Percentiles rank a stretch among this genome's conserved stretches.
phyloP scores from a whole-genome alignment of 2,888 invertebrate genomes.

The Meghimatium bilineatum region DNA sequence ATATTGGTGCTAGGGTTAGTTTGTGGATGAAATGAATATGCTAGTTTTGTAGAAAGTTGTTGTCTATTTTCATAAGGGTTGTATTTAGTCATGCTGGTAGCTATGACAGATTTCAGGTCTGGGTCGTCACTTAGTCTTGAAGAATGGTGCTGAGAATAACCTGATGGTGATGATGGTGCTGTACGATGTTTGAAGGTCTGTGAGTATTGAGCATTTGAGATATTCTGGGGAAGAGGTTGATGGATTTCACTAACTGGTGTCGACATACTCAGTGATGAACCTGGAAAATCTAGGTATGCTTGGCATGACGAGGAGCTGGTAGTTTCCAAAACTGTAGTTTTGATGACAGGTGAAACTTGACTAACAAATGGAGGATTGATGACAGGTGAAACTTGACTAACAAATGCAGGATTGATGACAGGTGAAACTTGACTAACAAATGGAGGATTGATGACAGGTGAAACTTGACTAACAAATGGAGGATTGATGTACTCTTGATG shows the following conservation, averaged over 20 bases:
- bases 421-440: not conserved
- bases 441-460: not conserved
- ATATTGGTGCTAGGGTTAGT: not conserved
- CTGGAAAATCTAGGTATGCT: not conserved
- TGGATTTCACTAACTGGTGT: not conserved
- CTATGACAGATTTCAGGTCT: not conserved
- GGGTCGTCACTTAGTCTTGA: not conserved
- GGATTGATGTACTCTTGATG: not conserved
- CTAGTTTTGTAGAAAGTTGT: not conserved
- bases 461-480: not conserved
- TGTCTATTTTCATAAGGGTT: not conserved
- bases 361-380: not conserved
- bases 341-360: not conserved
- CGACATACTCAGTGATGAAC: not conserved
- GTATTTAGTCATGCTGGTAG: not conserved
- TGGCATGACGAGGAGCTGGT: not conserved
- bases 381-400: not conserved
- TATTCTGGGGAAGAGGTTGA: not conserved
- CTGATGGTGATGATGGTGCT: not conserved
- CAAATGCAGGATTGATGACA: not conserved
- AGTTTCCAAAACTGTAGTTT: not conserved
- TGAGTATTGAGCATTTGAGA: not conserved
- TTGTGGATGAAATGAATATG: not conserved
- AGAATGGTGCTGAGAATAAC: too few species aligned
- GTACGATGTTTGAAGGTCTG: not conserved